These are phyloP conservation scores for Conchocele bisecta DNA, from an alignment of 2,888 invertebrate species.

Conservation along the genomic window DNA sequence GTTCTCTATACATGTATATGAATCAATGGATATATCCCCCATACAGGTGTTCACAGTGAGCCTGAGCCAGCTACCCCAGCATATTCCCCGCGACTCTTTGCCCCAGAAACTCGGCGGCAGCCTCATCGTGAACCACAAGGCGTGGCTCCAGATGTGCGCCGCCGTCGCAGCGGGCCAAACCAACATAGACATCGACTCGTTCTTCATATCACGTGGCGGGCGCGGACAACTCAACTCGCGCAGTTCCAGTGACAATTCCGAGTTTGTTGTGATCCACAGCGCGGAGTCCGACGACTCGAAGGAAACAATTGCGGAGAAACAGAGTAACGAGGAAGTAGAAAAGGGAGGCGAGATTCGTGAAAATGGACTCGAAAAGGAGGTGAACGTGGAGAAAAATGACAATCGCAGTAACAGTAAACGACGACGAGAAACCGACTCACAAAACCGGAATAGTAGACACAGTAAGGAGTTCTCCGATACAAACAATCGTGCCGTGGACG, in stretches of 20 bases:
- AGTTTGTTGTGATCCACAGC: constrained; percentile 71
- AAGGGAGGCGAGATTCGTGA: constrained; percentile 72
- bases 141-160: constrained; percentile 89
- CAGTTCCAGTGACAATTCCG: constrained; percentile 70
- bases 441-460: not conserved
- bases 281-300: constrained; percentile 77
- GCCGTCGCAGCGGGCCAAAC: constrained; percentile 63
- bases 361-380: constrained; percentile 67
- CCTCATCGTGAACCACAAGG: constrained; percentile 92
- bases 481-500: constrained; percentile 16
- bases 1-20: too few relatives aligned
- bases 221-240: constrained; percentile 45
- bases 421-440: constrained; percentile 56
- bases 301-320: constrained; percentile 84
- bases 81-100: constrained; percentile 94
- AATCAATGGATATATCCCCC: too few relatives aligned
- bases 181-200: constrained; percentile 65
- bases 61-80: constrained; percentile 92
- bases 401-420: constrained; percentile 47
- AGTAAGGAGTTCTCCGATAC: constrained; percentile 7
- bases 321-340: constrained; percentile 86
- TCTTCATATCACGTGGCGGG: constrained; percentile 65
- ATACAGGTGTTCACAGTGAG: constrained; percentile 92
- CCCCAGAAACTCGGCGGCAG: constrained; percentile 95
- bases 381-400: constrained; percentile 65